A percentile compares a stretch with the other conserved stretches of the same genome.
Evolutionary conservation across 2,888 invertebrate genomes (phyloP).

Genomic region (Nomada lathburiana): DNA sequence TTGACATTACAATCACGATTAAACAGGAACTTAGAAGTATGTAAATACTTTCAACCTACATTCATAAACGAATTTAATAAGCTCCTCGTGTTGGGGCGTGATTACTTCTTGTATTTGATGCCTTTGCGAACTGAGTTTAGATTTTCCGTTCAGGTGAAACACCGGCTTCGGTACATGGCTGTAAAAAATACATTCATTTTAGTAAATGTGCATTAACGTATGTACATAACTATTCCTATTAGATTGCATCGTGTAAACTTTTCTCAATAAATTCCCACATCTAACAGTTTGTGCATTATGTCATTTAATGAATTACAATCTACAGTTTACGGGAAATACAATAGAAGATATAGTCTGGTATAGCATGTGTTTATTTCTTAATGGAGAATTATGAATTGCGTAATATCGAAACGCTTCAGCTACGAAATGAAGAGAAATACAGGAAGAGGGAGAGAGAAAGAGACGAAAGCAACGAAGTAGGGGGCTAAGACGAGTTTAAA

Average conservation of each 20-base stretch:
- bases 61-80: constrained; percentile 93
- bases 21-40: constrained; percentile 9
- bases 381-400: constrained; percentile 62
- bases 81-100: constrained; percentile 93
- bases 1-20: not conserved
- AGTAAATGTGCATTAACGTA: not conserved
- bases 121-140: constrained; percentile 87
- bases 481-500: constrained; percentile 49
- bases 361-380: constrained; percentile 24
- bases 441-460: constrained; percentile 12
- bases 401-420: constrained; percentile 64
- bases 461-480: constrained; percentile 40
- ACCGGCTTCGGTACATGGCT: constrained; percentile 91
- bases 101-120: constrained; percentile 87
- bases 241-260: constrained; percentile 3
- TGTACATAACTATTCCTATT: not conserved
- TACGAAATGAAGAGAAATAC: constrained; percentile 15
- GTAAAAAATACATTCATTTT: constrained; percentile 61
- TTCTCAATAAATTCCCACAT: not conserved
- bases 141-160: constrained; percentile 90
- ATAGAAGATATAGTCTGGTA: not conserved
- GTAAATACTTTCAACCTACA: constrained; percentile 86
- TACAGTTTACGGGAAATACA: not conserved
- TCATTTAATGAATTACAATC: constrained; percentile 10
- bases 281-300: not conserved